phyloP scores from a whole-genome alignment of 2,113 vertebrate genomes.

The Apodemus speciosus region DNA sequence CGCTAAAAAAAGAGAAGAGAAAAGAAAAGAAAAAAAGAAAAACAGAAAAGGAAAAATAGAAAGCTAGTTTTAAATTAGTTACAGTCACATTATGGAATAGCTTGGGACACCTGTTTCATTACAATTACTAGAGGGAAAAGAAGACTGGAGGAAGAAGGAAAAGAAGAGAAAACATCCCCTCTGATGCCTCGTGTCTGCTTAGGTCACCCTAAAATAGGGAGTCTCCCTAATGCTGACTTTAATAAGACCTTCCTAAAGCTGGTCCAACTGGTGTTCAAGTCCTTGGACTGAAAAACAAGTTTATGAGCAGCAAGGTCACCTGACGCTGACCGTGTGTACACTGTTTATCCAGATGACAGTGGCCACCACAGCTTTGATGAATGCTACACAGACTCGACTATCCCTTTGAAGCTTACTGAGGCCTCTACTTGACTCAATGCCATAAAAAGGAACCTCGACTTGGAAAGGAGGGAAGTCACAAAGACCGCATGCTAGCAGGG shows the following conservation, averaged over 20 bases:
- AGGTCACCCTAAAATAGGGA: conserved; percentile 59
- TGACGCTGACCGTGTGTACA: conserved; percentile 67
- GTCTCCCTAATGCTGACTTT: conserved; percentile 64
- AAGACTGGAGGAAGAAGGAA: background rate
- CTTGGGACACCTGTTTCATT: conserved; percentile 55
- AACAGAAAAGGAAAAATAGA: background rate
- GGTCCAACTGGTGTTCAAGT: conserved; percentile 72
- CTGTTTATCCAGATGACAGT: conserved; percentile 73
- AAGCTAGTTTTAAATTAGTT: conserved; percentile 37
- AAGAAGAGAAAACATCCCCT: conserved; percentile 29
- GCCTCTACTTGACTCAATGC: conserved; percentile 62
- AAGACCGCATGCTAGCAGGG: background rate
- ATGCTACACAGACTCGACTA: conserved; percentile 57
- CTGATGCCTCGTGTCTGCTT: conserved; percentile 49
- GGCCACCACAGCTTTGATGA: conserved; percentile 60
- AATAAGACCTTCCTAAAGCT: conserved; percentile 73
- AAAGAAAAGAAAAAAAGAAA: background rate
- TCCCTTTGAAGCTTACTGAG: conserved; percentile 63
- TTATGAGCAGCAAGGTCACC: conserved; percentile 71
- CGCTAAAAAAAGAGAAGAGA: background rate
- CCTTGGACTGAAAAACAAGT: conserved; percentile 76
- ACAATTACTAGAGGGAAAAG: conserved; percentile 18
- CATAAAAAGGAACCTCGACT: conserved; percentile 64
- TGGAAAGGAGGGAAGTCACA: conserved; percentile 54
- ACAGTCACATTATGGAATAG: conserved; percentile 55